Percentiles rank a stretch among this genome's conserved stretches.
phyloP scores from a whole-genome alignment of 1,140 invertebrate genomes.

The Zophobas atratus region DNA sequence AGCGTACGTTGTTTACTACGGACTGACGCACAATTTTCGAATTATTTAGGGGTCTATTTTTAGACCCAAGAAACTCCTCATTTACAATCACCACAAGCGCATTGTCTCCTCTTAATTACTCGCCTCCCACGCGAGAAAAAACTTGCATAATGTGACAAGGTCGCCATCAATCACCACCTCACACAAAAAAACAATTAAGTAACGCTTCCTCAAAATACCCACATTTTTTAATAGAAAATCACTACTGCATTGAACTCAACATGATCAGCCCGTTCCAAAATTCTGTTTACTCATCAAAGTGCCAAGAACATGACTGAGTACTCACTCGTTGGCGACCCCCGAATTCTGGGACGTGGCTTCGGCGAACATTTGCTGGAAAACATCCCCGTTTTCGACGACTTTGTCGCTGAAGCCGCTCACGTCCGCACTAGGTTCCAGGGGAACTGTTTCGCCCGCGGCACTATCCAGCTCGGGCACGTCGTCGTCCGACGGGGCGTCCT shows the following conservation, averaged over 20 bases:
- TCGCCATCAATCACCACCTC: background rate
- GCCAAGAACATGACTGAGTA: constrained; percentile 52
- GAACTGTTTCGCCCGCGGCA: constrained; percentile 47
- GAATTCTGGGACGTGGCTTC: constrained; percentile 71
- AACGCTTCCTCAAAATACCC: background rate
- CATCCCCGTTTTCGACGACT: constrained; percentile 23
- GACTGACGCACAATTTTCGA: constrained; percentile 12
- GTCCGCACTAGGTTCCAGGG: constrained; percentile 51
- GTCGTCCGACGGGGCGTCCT: constrained; percentile 24
- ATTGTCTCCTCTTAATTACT: background rate
- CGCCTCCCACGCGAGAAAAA: background rate
- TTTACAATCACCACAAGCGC: background rate
- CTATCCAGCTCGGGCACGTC: constrained; percentile 18
- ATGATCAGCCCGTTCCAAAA: background rate
- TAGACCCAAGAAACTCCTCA: constrained; percentile 3
- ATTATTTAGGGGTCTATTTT: constrained; percentile 31
- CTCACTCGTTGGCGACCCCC: constrained; percentile 72
- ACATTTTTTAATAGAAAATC: too few relatives aligned
- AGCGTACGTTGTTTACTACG: constrained; percentile 6
- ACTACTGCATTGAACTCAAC: too few relatives aligned
- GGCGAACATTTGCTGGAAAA: constrained; percentile 67
- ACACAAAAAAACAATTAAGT: background rate
- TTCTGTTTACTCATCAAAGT: background rate
- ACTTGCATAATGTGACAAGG: constrained; percentile 5
- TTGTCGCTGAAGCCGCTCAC: constrained; percentile 54